Base-by-base conservation (phyloP, 2,888 invertebrate genomes). In the Macrosiphum euphorbiae region DNA sequence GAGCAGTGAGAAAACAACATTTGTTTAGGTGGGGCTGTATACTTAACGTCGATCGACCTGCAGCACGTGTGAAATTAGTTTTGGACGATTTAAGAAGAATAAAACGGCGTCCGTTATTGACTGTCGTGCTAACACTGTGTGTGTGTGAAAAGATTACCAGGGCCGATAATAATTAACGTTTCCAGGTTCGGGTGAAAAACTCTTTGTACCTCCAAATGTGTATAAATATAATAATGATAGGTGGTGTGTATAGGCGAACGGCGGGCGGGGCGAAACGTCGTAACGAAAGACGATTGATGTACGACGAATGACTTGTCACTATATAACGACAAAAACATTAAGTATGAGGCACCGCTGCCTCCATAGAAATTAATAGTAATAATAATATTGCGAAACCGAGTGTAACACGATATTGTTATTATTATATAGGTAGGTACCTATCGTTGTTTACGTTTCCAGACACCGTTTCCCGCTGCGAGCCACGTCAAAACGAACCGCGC, bases 221-320 rank as follows among this genome's bases (percentile, higher is more conserved):
- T 61, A 61, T 0, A 16, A 28, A n/a, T 61, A 67, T n/a, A 67
- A 67, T 67, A 67, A n/a, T 67, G 28, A 55, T 55, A 20, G 7
- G 24, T 8, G 67, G n/a, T 13, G 3, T 67, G 3, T 67, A 67
- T 35, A 78, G 35, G 67, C 7, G 35, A 35, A 35, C 20, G 78
- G 78, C 78, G 67, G 20, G 67, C 78, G 78, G 78, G 86, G n/a
- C 50, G 47, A 78, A 78, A 35, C 78, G 78, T 28, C 47, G 61
- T n/a, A 50, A 67, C 67, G 85, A 85, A 41, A 44, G 26, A 91
- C 91, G 86, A 91, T 91, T 91, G 86, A 91, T 91, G 91, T 58
- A n/a, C 85, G 47, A 58, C 55, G 86, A 44, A 91, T 91, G 91
- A 91, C 91, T 91, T n/a, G 91, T 86, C 91, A 86, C 86, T 47